Evolutionary conservation across 2,113 vertebrate species (phyloP).

Genomic region (Polypterus bichir): DNA sequence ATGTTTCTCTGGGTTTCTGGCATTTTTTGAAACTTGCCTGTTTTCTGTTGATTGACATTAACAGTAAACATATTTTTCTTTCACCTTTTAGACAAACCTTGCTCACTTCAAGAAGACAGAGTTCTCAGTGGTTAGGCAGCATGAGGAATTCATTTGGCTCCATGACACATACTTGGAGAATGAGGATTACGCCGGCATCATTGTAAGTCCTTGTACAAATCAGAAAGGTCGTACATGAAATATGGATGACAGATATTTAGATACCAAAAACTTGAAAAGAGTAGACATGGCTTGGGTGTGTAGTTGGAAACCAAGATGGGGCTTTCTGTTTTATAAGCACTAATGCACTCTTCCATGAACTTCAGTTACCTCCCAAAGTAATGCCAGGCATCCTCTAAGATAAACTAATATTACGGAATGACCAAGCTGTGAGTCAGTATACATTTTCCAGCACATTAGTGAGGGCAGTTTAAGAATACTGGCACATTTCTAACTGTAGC

Average conservation of each 20-base stretch:
- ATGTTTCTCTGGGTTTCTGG: neutral
- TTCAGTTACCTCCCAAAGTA: too few species aligned
- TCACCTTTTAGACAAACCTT: slow-evolving; percentile 15
- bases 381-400: too few species aligned
- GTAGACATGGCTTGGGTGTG: too few species aligned
- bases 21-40: neutral
- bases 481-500: too few species aligned
- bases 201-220: slow-evolving; percentile 9
- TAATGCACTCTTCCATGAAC: too few species aligned
- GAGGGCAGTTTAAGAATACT: too few species aligned
- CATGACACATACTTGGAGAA: slow-evolving; percentile 21
- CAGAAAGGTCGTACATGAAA: neutral
- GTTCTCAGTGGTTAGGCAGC: slow-evolving; percentile 16
- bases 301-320: too few species aligned
- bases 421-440: too few species aligned
- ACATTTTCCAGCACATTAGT: too few species aligned
- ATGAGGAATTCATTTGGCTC: slow-evolving; percentile 27
- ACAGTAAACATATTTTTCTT: neutral
- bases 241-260: neutral
- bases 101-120: slow-evolving; percentile 16
- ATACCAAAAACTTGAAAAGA: too few species aligned
- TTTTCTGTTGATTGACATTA: neutral
- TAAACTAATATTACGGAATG: too few species aligned
- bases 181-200: slow-evolving; percentile 19
- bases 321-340: too few species aligned